Evolutionary conservation across 2,888 invertebrate genomes (phyloP).

Genomic region (Empis livida): DNA sequence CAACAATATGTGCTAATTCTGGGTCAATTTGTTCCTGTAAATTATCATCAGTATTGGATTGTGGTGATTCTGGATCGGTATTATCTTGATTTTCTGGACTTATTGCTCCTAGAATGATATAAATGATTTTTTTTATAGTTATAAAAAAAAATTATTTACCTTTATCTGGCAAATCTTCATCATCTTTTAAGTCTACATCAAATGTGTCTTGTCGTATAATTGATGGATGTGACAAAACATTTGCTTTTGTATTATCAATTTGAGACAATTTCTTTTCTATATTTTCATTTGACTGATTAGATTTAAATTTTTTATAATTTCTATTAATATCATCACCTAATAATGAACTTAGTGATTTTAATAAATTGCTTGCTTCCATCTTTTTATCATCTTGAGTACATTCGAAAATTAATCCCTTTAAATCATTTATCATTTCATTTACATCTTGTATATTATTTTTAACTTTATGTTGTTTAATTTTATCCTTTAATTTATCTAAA

Average conservation of each 20-base stretch:
- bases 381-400: conserved; percentile 15
- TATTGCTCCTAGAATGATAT: no score
- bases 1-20: conserved; percentile 14
- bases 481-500: conserved; percentile 11
- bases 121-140: no score
- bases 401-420: conserved; percentile 17
- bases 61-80: no score
- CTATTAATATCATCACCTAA: conserved; percentile 9
- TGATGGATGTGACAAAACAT: conserved; percentile 10
- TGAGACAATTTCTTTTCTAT: no score
- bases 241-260: neutral
- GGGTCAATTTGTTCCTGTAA: neutral
- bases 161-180: conserved; percentile 1
- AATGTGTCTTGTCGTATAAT: conserved; percentile 22
- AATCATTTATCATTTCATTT: conserved; percentile 14
- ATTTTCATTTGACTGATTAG: neutral
- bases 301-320: neutral
- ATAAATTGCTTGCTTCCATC: conserved; percentile 14
- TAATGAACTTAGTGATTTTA: conserved; percentile 18
- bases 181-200: conserved; percentile 18
- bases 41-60: no score
- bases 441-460: conserved; percentile 16
- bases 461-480: conserved; percentile 11
- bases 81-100: no score
- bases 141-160: neutral